Evolutionary conservation across 2,113 vertebrate genomes (phyloP).

Genomic region (Sinosuthora webbiana): DNA sequence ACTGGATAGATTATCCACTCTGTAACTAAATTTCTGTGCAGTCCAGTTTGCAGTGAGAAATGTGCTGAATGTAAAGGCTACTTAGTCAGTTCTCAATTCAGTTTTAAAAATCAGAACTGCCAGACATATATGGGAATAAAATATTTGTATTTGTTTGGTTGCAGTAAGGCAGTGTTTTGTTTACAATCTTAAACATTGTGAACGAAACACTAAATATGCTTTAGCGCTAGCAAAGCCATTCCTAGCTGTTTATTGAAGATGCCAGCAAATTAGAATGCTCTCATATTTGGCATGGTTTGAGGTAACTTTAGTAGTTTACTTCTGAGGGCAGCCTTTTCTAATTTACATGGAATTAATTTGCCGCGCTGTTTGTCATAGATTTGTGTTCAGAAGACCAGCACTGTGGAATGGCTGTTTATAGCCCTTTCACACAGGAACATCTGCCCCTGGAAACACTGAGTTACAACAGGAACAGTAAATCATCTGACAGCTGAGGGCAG

Average conservation of each 20-base stretch:
- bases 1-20: neutral
- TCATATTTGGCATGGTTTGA: neutral
- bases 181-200: neutral
- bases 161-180: neutral
- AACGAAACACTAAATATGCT: neutral
- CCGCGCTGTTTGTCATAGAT: neutral
- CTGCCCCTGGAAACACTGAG: neutral
- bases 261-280: neutral
- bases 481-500: neutral
- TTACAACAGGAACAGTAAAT: neutral
- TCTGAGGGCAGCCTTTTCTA: neutral
- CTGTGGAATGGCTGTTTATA: neutral
- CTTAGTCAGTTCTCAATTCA: neutral
- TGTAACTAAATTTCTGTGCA: neutral
- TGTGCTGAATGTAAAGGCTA: neutral
- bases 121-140: neutral
- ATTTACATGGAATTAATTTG: neutral
- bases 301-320: neutral
- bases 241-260: neutral
- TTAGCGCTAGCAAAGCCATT: neutral
- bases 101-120: neutral
- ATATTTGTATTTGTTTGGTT: neutral
- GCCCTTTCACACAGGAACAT: neutral
- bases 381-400: neutral
- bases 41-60: neutral